A percentile compares a stretch with the other conserved stretches of the same genome.
These are phyloP conservation scores for Ameiurus melas DNA, from an alignment of 2,113 vertebrate genomes.

Conservation along the genomic window DNA sequence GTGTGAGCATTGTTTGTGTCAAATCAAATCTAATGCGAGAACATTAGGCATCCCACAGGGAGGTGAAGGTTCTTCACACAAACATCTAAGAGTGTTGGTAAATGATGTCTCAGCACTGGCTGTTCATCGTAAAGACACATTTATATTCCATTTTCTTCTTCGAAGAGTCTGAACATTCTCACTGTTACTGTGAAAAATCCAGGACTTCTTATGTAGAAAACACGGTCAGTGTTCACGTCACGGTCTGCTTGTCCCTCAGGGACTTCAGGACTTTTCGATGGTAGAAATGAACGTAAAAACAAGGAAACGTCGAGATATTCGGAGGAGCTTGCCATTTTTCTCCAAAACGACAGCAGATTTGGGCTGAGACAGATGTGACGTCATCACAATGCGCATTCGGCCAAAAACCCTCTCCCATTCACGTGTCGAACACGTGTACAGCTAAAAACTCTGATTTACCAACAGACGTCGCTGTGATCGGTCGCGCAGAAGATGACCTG, in stretches of 20 bases:
- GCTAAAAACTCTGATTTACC: too few relatives aligned
- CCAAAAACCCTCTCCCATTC: too few relatives aligned
- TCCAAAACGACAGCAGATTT: too few relatives aligned
- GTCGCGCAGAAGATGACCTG: too few relatives aligned
- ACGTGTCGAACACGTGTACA: too few relatives aligned
- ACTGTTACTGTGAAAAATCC: background rate
- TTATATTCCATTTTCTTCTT: background rate
- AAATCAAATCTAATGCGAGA: slow-evolving; percentile 1
- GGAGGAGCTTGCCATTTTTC: too few relatives aligned
- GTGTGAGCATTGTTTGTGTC: background rate
- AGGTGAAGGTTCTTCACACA: background rate
- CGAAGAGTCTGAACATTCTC: background rate
- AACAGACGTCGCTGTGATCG: too few relatives aligned
- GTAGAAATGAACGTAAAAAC: too few relatives aligned
- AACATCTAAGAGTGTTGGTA: background rate
- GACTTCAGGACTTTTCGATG: too few relatives aligned
- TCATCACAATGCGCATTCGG: too few relatives aligned
- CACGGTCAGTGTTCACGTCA: background rate
- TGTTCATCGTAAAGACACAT: background rate
- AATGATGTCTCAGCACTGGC: background rate
- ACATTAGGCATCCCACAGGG: background rate
- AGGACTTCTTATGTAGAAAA: background rate
- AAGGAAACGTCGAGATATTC: too few relatives aligned
- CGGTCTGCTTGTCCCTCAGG: background rate
- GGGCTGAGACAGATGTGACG: too few relatives aligned